Evolutionary conservation across 2,113 vertebrate species (phyloP).

Genomic region (Coryphaenoides rupestris): DNA sequence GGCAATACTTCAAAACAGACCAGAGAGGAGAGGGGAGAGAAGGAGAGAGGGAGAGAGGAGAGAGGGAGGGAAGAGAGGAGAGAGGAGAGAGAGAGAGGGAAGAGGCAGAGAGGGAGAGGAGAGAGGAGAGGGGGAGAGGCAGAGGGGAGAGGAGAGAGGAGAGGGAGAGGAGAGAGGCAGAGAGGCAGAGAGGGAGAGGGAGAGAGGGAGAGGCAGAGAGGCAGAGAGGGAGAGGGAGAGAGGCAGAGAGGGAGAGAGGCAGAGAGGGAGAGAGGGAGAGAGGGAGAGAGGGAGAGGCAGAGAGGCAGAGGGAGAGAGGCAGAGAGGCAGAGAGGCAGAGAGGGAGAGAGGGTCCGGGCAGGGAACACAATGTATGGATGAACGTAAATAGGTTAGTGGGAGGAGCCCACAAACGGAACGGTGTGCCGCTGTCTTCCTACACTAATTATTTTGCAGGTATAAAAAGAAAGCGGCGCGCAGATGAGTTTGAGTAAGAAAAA

Average conservation of each 20-base stretch:
- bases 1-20: too few species aligned
- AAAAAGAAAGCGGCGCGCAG: slow-evolving; percentile 65
- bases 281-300: too few species aligned
- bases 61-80: too few species aligned
- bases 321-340: neutral
- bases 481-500: slow-evolving; percentile 70
- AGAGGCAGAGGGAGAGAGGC: too few species aligned
- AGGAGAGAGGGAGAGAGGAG: neutral
- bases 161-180: neutral
- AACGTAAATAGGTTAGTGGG: slow-evolving; percentile 66
- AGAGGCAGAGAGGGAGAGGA: neutral
- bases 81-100: too few species aligned
- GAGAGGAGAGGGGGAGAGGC: too few species aligned
- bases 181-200: too few species aligned
- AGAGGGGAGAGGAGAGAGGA: too few species aligned
- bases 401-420: slow-evolving; percentile 48
- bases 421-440: slow-evolving; percentile 44
- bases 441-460: slow-evolving; percentile 70
- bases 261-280: too few species aligned
- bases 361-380: slow-evolving; percentile 26
- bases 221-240: neutral
- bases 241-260: too few species aligned
- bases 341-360: slow-evolving; percentile 33
- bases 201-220: too few species aligned
- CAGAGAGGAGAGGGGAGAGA: slow-evolving; percentile 29